Evolutionary conservation across 1,140 invertebrate species (phyloP).

Genomic region (Hyles euphorbiae): DNA sequence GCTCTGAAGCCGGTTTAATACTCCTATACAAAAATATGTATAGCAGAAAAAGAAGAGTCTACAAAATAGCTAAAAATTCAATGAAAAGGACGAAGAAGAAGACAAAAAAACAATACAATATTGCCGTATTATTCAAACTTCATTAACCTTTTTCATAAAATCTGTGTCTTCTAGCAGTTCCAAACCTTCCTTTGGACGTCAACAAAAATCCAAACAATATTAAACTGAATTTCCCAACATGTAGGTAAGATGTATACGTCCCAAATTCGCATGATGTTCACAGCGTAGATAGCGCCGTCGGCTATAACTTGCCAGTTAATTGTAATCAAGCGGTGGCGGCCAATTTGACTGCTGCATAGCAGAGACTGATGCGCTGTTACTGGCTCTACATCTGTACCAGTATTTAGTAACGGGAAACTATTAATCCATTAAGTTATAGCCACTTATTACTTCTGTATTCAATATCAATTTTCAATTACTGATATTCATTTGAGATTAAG

Average conservation of each 20-base stretch:
- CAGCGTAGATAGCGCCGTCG: constrained; percentile 32
- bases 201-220: no score
- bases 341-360: constrained; percentile 41
- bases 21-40: no score
- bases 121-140: no score
- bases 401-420: background rate
- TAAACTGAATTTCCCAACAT: background rate
- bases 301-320: constrained; percentile 55
- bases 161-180: no score
- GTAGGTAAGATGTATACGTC: constrained; percentile 3
- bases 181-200: no score
- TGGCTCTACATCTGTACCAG: background rate
- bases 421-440: background rate
- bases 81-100: no score
- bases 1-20: no score
- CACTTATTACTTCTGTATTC: constrained; percentile 6
- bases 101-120: no score
- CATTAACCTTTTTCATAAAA: no score
- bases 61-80: no score
- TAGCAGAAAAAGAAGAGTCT: no score
- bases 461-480: constrained; percentile 4
- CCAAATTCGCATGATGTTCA: constrained; percentile 50
- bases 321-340: constrained; percentile 50
- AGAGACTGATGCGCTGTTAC: constrained; percentile 32
- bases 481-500: no score